Base-by-base conservation (phyloP, 2,888 invertebrate genomes). In the Sylvicola fuscatus region DNA sequence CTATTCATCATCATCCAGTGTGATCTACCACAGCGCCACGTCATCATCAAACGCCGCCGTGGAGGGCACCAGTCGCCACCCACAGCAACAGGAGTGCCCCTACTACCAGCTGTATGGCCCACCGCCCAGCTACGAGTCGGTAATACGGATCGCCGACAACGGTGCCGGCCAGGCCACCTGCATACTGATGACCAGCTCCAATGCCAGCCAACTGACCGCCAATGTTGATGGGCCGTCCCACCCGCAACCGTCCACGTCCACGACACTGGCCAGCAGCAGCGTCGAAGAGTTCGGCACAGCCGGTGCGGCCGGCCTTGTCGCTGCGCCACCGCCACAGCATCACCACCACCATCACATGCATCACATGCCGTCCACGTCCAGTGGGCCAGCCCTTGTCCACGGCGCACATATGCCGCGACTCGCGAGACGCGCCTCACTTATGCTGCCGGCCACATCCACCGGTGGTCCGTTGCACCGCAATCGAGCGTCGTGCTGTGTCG, bases 41-140 rank as follows among this genome's bases (percentile, higher is more conserved):
- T 21, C 21, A 15, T 35, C 37, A n/a, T 35, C 37, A 32, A 15
- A 33, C 32, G 38, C 39, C 31, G 41, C 40, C 12, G 35, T 21
- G 21, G 21, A 21, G 21, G 21, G 21, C 21, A 8, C 5, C 21
- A 21, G 21, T 8, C 4, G 21, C 21, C 29, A 27, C 21, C 38
- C 26, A 17, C 21, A 35, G 14, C 34, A 32, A 29, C 12, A 17
- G 27, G 52, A 51, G 46, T 59, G 56, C 38, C 60, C 60, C 3
- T 60, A 60, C 40, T 58, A 59, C 41, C 56, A 59, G 39, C 42
- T 60, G n/a, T 61, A 61, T 41, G 61, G 61, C 13, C 62, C 62
- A 30, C 62, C 62, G 10, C 61, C 61, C n/a, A 60, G 60, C 41
- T 61, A 61, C 43, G 61, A 62, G 39, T 58, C 60, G 28, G 60